Evolutionary conservation across 2,113 vertebrate genomes (phyloP).

Genomic region (Cavia porcellus): DNA sequence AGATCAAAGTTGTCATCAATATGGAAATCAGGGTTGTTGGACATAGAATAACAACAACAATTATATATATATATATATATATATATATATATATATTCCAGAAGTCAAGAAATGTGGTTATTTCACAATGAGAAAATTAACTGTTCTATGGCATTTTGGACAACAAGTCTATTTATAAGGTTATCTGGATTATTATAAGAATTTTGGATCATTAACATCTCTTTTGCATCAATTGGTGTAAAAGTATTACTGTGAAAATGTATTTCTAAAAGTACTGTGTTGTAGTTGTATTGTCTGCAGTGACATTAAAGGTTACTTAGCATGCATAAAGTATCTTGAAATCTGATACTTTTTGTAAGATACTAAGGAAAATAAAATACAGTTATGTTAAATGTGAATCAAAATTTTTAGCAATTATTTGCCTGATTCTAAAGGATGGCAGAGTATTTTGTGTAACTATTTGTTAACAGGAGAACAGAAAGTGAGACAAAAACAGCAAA

Average conservation of each 20-base stretch:
- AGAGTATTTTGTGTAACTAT: not conserved
- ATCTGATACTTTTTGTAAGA: not conserved
- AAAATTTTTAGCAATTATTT: not conserved
- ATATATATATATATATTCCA: too few relatives aligned
- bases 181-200: not conserved
- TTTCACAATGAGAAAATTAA: not conserved
- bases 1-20: not conserved
- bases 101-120: not conserved
- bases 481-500: not conserved
- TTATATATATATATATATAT: too few relatives aligned
- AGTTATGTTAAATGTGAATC: not conserved
- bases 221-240: not conserved
- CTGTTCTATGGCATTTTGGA: fast-evolving
- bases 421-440: not conserved
- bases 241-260: not conserved
- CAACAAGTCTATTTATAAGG: too few relatives aligned
- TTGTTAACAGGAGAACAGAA: not conserved
- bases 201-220: not conserved
- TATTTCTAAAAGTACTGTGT: not conserved
- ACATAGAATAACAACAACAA: too few relatives aligned
- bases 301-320: not conserved
- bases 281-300: not conserved
- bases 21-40: not conserved
- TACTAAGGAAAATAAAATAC: not conserved
- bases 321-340: not conserved